phyloP scores from a whole-genome alignment of 2,797 vertebrate species.

The Macropus fuliginosus region DNA sequence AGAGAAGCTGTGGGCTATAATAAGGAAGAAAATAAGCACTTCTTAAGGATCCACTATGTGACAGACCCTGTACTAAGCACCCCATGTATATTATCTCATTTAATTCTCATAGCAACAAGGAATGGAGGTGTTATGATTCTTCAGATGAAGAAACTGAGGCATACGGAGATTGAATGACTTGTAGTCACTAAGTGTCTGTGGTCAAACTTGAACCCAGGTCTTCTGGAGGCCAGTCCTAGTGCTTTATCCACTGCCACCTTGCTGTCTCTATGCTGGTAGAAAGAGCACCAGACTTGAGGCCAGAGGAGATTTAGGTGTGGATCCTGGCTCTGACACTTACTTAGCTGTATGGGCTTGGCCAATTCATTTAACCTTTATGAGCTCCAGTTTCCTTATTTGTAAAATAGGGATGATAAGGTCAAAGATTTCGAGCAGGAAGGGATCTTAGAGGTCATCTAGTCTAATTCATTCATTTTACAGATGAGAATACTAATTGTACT shows the following conservation, averaged over 20 bases:
- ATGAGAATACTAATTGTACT: not conserved
- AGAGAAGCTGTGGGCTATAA: not conserved
- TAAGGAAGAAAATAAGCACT: not conserved
- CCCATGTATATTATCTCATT: not conserved
- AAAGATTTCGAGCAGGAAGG: not conserved
- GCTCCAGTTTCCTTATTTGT: not conserved
- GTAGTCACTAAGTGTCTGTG: not conserved
- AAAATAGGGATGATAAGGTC: not conserved
- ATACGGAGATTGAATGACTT: not conserved
- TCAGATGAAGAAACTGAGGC: not conserved
- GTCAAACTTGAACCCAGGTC: not conserved
- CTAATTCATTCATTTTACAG: not conserved
- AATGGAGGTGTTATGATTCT: not conserved
- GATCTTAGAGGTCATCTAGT: not conserved
- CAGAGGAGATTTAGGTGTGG: not conserved
- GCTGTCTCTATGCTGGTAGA: not conserved
- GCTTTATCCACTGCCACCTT: not conserved
- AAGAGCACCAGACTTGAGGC: not conserved
- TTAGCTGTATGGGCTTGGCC: not conserved
- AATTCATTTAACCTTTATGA: not conserved
- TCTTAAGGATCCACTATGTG: not conserved
- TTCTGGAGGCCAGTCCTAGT: not conserved
- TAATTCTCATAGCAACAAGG: not conserved
- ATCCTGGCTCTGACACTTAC: not conserved
- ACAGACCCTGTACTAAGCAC: not conserved